Percentiles rank a stretch among this genome's conserved stretches.
phyloP scores from a whole-genome alignment of 2,797 vertebrate genomes.

The Streptopelia turtur region DNA sequence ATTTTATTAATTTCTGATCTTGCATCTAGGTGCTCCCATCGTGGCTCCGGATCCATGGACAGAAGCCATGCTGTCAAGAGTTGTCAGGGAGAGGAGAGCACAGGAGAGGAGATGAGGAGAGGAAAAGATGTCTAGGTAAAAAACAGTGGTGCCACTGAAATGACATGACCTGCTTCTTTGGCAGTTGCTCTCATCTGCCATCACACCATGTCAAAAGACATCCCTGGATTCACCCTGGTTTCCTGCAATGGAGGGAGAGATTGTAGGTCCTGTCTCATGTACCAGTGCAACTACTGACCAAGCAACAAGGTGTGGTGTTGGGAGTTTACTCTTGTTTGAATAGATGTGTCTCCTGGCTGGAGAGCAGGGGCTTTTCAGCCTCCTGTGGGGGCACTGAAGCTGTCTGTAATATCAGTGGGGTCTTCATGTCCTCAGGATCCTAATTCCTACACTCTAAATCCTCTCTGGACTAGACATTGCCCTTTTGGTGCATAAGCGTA shows the following conservation, averaged over 20 bases:
- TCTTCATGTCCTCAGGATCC: not conserved
- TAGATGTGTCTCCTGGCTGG: not conserved
- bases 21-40: not conserved
- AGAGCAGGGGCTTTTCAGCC: not conserved
- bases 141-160: not conserved
- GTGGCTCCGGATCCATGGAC: not conserved
- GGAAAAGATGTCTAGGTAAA: not conserved
- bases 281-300: not conserved
- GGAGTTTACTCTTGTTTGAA: not conserved
- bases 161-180: accelerated
- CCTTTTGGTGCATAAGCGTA: not conserved
- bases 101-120: not conserved
- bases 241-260: not conserved
- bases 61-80: not conserved
- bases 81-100: not conserved
- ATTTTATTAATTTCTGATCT: not conserved
- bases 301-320: not conserved
- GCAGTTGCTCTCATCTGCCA: not conserved
- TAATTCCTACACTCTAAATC: not conserved
- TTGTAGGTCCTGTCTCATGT: not conserved
- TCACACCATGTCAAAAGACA: not conserved
- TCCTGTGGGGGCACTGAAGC: not conserved
- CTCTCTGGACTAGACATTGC: not conserved
- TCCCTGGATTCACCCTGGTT: too few species aligned
- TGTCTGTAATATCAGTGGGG: not conserved